These are phyloP conservation scores for Luscinia luscinia DNA, from an alignment of 2,797 vertebrate species.

Conservation along the genomic window DNA sequence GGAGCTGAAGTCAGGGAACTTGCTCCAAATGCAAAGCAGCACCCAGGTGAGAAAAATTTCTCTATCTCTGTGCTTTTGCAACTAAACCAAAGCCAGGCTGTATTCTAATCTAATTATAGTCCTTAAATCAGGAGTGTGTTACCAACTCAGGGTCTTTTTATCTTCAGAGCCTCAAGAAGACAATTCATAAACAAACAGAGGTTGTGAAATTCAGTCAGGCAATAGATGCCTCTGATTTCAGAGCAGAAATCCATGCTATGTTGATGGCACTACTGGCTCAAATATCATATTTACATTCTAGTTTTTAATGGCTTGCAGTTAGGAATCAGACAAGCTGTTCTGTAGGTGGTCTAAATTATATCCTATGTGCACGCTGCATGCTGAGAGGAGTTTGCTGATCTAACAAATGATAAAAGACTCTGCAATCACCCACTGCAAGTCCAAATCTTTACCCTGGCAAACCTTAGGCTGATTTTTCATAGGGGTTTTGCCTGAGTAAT, in stretches of 20 bases:
- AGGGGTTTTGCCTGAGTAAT: constrained; percentile 20
- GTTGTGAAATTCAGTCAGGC: constrained; percentile 54
- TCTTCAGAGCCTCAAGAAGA: not conserved
- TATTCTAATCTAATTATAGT: not conserved
- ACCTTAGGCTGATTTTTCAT: constrained; percentile 12
- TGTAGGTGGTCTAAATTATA: constrained; percentile 66
- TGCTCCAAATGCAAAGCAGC: not conserved
- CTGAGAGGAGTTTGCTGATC: constrained; percentile 64
- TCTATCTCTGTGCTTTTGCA: not conserved
- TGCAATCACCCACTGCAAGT: constrained; percentile 24
- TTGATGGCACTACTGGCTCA: constrained; percentile 47
- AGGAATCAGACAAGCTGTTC: constrained; percentile 52
- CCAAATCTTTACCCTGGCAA: constrained; percentile 67
- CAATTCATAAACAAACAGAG: constrained; percentile 3
- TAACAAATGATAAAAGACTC: constrained; percentile 62
- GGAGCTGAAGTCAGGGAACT: not conserved
- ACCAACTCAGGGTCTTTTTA: not conserved
- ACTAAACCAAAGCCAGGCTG: not conserved
- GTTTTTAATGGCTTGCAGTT: constrained; percentile 55
- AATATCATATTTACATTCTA: constrained; percentile 61
- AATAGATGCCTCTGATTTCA: constrained; percentile 22
- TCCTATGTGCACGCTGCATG: not conserved
- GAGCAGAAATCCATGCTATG: not conserved
- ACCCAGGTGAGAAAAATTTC: not conserved
- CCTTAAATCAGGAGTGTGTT: not conserved